Conservation (phyloP, 2,888 invertebrate genomes). For the Leptopilina myrica region DNA sequence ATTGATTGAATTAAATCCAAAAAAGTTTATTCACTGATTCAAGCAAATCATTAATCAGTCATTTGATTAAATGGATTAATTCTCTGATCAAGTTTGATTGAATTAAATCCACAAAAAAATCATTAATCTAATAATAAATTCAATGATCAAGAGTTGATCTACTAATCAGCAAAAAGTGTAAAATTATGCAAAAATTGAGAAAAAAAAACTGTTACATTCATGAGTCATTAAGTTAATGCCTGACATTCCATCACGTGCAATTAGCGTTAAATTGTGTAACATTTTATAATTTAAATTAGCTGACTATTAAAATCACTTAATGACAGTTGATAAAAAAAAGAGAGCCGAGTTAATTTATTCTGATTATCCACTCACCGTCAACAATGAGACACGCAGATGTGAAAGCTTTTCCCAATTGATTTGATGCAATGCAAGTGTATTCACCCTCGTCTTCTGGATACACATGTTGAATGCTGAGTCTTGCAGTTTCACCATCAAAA, state of each 20-base stretch:
- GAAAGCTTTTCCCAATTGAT: slow-evolving; percentile 88
- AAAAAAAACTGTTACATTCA: slow-evolving; percentile 10
- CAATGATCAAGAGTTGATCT: too few relatives aligned
- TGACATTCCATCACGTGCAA: slow-evolving; percentile 45
- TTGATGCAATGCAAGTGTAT: slow-evolving; percentile 90
- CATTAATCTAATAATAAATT: too few relatives aligned
- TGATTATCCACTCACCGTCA: slow-evolving; percentile 81
- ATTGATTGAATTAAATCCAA: too few relatives aligned
- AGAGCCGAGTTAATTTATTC: slow-evolving; percentile 2
- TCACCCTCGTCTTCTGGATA: slow-evolving; percentile 94
- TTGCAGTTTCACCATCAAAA: slow-evolving; percentile 84
- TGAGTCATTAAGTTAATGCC: slow-evolving; percentile 37
- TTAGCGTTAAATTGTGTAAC: slow-evolving; percentile 19
- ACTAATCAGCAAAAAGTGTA: neutral
- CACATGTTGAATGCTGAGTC: slow-evolving; percentile 85
- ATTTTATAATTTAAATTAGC: slow-evolving; percentile 6
- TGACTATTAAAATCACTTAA: slow-evolving; percentile 13
- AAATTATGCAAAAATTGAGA: neutral
- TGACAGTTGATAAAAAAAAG: neutral
- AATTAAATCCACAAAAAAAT: too few relatives aligned
- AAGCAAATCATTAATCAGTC: too few relatives aligned
- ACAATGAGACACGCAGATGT: slow-evolving; percentile 91
- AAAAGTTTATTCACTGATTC: too few relatives aligned
- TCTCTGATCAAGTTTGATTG: too few relatives aligned
- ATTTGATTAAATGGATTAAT: too few relatives aligned